Conservation (phyloP, 2,113 vertebrate species). For the Gobius niger region DNA sequence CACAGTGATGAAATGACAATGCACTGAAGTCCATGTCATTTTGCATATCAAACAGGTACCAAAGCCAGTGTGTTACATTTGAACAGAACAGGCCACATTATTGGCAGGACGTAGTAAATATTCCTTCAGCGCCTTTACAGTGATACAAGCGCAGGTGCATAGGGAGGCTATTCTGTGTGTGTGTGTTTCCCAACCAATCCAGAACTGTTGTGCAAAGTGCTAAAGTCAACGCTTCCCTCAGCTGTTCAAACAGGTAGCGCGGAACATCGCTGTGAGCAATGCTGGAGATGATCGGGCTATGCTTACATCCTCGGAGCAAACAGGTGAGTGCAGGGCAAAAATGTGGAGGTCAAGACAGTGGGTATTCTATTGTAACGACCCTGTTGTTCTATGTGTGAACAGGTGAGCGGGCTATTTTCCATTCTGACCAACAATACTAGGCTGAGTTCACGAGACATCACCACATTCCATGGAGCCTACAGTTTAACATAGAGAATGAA, state of each 20-base stretch:
- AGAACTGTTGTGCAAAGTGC: conserved; percentile 63
- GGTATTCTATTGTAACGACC: conserved; percentile 45
- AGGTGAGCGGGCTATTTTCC: conserved; percentile 69
- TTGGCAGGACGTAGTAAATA: not conserved
- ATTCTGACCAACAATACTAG: conserved; percentile 28
- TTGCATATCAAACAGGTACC: not conserved
- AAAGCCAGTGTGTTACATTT: not conserved
- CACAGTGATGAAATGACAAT: not conserved
- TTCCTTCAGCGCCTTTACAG: not conserved
- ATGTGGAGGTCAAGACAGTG: conserved; percentile 32
- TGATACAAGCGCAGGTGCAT: conserved; percentile 3
- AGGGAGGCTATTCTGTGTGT: conserved; percentile 25
- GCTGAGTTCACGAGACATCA: no score
- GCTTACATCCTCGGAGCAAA: conserved; percentile 73
- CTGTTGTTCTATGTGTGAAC: conserved; percentile 68
- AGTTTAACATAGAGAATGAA: no score
- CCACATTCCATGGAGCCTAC: no score
- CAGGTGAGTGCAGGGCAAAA: conserved; percentile 57
- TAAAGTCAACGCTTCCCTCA: conserved; percentile 69
- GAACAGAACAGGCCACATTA: not conserved
- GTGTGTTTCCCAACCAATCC: conserved; percentile 48
- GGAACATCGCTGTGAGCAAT: conserved; percentile 46
- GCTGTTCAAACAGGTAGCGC: conserved; percentile 78
- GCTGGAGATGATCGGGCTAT: conserved; percentile 66
- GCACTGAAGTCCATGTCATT: not conserved